Percentiles rank a stretch among this genome's conserved stretches.
Conservation (phyloP, 2,888 invertebrate genomes). For the Scaptomyza caliginosa region DNA sequence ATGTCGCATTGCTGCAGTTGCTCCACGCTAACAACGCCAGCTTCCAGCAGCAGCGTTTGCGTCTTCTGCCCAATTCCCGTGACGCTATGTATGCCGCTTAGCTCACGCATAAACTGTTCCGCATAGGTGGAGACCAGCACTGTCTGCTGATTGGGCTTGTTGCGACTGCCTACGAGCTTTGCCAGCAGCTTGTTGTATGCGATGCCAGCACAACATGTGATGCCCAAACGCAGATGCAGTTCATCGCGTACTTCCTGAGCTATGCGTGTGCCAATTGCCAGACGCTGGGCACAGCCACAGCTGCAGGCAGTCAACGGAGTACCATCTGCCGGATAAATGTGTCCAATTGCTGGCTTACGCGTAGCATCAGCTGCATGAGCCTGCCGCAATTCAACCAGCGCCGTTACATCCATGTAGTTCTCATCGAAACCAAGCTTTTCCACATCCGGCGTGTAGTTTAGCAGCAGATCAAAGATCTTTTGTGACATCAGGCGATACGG, state of each 20-base stretch:
- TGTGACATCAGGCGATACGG: slow-evolving; percentile 91
- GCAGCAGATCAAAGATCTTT: slow-evolving; percentile 89
- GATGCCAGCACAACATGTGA: slow-evolving; percentile 93
- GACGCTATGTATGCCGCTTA: slow-evolving; percentile 87
- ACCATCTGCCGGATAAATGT: slow-evolving; percentile 87
- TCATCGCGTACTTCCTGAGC: slow-evolving; percentile 90
- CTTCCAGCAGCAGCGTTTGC: slow-evolving; percentile 87
- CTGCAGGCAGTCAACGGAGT: slow-evolving; percentile 85
- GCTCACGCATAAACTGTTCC: slow-evolving; percentile 87
- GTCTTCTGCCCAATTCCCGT: slow-evolving; percentile 92
- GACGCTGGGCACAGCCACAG: slow-evolving; percentile 90
- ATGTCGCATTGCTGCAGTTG: slow-evolving; percentile 88
- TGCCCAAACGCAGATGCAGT: slow-evolving; percentile 88
- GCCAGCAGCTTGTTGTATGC: slow-evolving; percentile 93
- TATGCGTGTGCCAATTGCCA: slow-evolving; percentile 89
- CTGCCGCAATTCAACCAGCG: slow-evolving; percentile 82
- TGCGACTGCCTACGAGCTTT: slow-evolving; percentile 89
- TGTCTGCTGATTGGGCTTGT: slow-evolving; percentile 94
- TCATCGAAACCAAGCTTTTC: slow-evolving; percentile 94
- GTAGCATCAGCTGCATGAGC: slow-evolving; percentile 65
- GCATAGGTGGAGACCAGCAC: slow-evolving; percentile 89
- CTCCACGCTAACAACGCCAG: slow-evolving; percentile 88
- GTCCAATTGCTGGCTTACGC: slow-evolving; percentile 80
- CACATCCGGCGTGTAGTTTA: slow-evolving; percentile 89
- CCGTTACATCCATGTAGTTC: slow-evolving; percentile 92